phyloP scores from a whole-genome alignment of 2,797 vertebrate species.

The Melanogrammus aeglefinus region DNA sequence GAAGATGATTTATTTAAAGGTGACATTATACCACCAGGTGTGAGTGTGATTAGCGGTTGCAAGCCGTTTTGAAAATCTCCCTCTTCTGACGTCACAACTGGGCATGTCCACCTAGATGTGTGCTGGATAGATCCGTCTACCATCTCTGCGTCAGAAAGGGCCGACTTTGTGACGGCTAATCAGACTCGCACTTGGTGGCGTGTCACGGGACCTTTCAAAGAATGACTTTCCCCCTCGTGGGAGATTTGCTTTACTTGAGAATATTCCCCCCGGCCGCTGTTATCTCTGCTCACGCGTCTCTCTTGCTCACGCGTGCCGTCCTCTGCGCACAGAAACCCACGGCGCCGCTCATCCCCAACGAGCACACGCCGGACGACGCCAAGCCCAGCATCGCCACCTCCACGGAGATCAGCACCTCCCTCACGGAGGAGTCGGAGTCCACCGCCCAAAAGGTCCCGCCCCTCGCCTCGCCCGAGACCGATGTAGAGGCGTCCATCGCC shows the following conservation, averaged over 20 bases:
- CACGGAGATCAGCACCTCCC: constrained; percentile 51
- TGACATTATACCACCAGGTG: too few relatives aligned
- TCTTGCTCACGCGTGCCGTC: constrained; percentile 21
- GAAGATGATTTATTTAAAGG: neutral
- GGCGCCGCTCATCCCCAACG: constrained; percentile 76
- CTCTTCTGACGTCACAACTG: too few relatives aligned
- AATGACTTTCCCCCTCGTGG: neutral
- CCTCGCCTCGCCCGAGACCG: constrained; percentile 65
- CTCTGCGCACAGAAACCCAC: constrained; percentile 72
- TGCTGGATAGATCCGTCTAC: too few relatives aligned
- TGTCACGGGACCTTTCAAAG: too few relatives aligned
- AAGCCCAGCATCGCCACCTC: constrained; percentile 62
- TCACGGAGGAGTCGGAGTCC: constrained; percentile 43
- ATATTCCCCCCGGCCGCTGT: neutral
- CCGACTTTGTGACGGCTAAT: too few relatives aligned
- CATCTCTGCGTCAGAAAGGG: too few relatives aligned
- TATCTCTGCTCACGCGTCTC: constrained; percentile 16
- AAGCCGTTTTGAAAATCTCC: too few relatives aligned
- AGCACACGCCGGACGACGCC: constrained; percentile 75
- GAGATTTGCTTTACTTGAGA: constrained; percentile 6
- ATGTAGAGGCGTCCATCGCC: constrained; percentile 55
- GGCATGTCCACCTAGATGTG: too few relatives aligned
- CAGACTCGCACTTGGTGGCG: too few relatives aligned
- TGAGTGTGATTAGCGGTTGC: too few relatives aligned
- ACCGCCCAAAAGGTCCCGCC: constrained; percentile 44